phyloP scores from a whole-genome alignment of 2,113 vertebrate species.

The Psammodynastes pulverulentus region DNA sequence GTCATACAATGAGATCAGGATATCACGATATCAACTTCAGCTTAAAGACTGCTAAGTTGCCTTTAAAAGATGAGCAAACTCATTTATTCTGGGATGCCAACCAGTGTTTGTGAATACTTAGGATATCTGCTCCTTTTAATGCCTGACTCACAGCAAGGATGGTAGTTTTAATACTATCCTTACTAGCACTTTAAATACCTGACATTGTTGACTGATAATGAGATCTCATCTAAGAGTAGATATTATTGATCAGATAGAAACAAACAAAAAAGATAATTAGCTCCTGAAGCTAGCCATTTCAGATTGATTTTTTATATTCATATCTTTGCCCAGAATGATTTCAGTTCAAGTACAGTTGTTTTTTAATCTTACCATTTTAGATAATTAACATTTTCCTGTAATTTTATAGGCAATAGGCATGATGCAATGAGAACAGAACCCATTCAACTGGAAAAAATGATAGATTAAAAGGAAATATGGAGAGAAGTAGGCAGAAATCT shows the following conservation, averaged over 20 bases:
- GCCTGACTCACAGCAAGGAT: constrained; percentile 32
- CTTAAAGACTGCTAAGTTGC: constrained; percentile 77
- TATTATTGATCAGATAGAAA: constrained; percentile 36
- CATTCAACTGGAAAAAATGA: neutral
- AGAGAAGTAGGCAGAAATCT: neutral
- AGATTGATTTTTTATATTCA: neutral
- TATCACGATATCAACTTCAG: constrained; percentile 80
- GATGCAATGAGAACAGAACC: neutral
- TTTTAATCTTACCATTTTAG: neutral
- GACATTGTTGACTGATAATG: constrained; percentile 15
- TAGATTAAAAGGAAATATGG: neutral
- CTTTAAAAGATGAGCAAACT: constrained; percentile 78
- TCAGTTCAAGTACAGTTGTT: neutral
- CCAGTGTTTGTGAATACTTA: constrained; percentile 67
- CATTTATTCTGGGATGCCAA: constrained; percentile 80
- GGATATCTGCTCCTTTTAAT: constrained; percentile 47
- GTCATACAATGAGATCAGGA: constrained; percentile 86
- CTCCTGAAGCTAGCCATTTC: constrained; percentile 5
- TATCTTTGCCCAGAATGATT: neutral
- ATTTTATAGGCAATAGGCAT: constrained; percentile 20
- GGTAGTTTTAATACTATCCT: constrained; percentile 36
- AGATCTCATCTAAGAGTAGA: constrained; percentile 18
- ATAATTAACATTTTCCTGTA: constrained; percentile 8
- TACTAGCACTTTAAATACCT: constrained; percentile 25
- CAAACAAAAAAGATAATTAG: constrained; percentile 18